Base-by-base conservation (phyloP, 2,797 vertebrate species). In the Megalops cyprinoides region DNA sequence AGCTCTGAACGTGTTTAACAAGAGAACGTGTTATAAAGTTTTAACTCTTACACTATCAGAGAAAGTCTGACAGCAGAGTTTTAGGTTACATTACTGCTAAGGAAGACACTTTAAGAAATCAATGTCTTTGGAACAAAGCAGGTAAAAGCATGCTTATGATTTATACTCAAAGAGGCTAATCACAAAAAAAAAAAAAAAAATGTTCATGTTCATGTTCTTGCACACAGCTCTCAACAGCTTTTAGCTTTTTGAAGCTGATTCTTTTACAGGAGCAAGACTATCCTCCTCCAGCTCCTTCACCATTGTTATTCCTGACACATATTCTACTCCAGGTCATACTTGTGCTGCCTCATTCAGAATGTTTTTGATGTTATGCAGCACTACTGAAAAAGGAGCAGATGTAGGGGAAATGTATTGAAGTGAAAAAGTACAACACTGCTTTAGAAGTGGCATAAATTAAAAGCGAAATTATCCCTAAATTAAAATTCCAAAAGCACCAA, bases 61-160 rank as follows among this genome's bases (percentile, higher is more conserved):
- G n/a, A n/a, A n/a, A n/a, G n/a, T n/a, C n/a, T n/a, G n/a, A n/a
- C n/a, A n/a, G n/a, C n/a, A n/a, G n/a, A n/a, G n/a, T n/a, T n/a
- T n/a, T n/a, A n/a, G n/a, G n/a, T n/a, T n/a, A n/a, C n/a, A n/a
- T n/a, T n/a, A n/a, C n/a, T n/a, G n/a, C n/a, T n/a, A n/a, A n/a
- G n/a, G n/a, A n/a, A n/a, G n/a, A n/a, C n/a, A n/a, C n/a, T n/a
- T n/a, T n/a, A n/a, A n/a, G n/a, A n/a, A n/a, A n/a, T n/a, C 55
- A 23, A 18, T 78, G 37, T 55, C 81, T 73, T 78, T 75, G 56
- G 78, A 55, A 44, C 46, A 34, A 62, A 80, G 79, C 73, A 74
- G 74, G 81, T 78, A 81, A 53, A 42, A 78, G 46, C 23, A 55
- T 55, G 23, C 23, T 1, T 55, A 55, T 10, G 2, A 12, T 55